Base-by-base conservation (phyloP, 2,888 invertebrate genomes). In the Eilema depressum region DNA sequence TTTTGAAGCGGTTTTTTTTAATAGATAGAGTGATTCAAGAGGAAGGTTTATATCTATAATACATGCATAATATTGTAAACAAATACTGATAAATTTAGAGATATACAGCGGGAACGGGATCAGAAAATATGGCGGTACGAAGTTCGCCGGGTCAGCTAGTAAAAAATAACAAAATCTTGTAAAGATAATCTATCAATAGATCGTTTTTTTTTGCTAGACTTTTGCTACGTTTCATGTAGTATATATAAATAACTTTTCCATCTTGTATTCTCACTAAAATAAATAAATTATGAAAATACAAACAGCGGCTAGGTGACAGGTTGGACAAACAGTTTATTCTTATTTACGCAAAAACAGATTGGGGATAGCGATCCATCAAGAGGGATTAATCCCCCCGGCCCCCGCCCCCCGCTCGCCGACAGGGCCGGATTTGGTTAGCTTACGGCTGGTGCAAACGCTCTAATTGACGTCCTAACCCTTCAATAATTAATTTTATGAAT, bases 321-420 rank as follows among this genome's bases (percentile, higher is more conserved):
- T 77, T 74, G 76, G 76, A 81, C 81, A 83, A 81, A 83, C 86
- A 85, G 86, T 89, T 88, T 88, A 86, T 89, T 88, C 86, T 89
- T 89, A 89, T 91, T 90, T 88, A 85, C 78, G 83, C 86, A 90
- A 89, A 88, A 89, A 89, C 90, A 87, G 87, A 88, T 88, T 84
- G 78, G 81, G 81, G 73, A 77, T 82, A 82, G 87, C 86, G 84
- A 92, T 91, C 91, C 88, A 91, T 92, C 91, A 91, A 80, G 83
- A 73, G 77, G 89, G 91, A 90, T 92, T 91, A 91, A 86, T 77
- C 78, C 75, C 67, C 78, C 75, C 63, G 77, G 75, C 71, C 76
- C 76, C 75, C 63, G 77, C 75, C 71, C 76, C 76, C 75, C 75
- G 75, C 72, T 77, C 70, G 77, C 64, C 63, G 75, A 76, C 84